Evolutionary conservation across 2,888 invertebrate genomes (phyloP), one percentile per base, ranked within the genome.

Genomic region (Abrostola tripartita): DNA sequence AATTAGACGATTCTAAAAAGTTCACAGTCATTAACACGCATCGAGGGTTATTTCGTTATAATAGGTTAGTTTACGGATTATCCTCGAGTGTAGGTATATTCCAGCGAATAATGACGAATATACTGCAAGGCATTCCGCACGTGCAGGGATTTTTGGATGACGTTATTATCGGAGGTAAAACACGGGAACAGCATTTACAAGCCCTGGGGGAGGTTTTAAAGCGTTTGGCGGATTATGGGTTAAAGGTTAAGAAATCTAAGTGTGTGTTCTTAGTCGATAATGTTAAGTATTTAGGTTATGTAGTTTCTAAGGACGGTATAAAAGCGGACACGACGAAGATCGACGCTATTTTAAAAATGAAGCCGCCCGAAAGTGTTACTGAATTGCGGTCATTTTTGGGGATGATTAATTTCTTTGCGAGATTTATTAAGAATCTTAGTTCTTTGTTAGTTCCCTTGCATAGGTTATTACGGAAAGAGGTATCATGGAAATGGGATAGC

Each of bases 21-120:
- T 66, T 40, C 0, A 78, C 74, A 0, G 72, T 74, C 0, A 73
- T 80, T 5, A 80, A 75, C 44, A 79, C 77, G 0, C 73, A 70
- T 38, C 40, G 53, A 5, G 71, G 74, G 0, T 40, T 77, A 5
- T 74, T 63, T 52, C 41, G 37, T 24, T 74, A 74, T 53, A 74
- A 68, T 38, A 38, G 70, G 0, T 38, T 74, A 37, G 68, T 74
- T 12, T 76, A 61, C 12, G 70, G 69, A 0, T 35, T 74, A 0
- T 52, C 71, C 5, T 65, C 64, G 5, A 70, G 70, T n/a, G 58
- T 63, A 1, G 70, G 64, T 1, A 66, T 71, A 24, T 68, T 72
- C 14, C 67, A 68, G 50, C 56, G 53, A 10, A 47, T 65, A 12
- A 69, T 72, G 65, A 10, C 14, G 8, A 24, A 63, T 36, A 37